Evolutionary conservation across 2,888 invertebrate species (phyloP).

Genomic region (Phasia obesa): DNA sequence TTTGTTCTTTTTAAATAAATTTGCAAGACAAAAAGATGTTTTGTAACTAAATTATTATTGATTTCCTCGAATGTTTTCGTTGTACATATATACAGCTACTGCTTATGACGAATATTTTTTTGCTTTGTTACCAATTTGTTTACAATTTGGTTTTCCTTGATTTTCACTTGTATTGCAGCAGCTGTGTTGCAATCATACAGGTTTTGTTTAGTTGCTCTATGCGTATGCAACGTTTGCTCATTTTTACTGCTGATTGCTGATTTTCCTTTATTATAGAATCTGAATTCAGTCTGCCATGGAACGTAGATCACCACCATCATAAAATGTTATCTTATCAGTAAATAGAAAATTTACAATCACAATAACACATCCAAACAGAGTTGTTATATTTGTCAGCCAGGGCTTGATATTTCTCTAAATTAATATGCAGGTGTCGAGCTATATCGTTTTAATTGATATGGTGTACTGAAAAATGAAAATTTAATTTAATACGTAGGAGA

Average conservation of each 20-base stretch:
- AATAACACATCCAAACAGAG: too few species aligned
- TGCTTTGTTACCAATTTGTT: slow-evolving; percentile 23
- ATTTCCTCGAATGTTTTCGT: slow-evolving; percentile 14
- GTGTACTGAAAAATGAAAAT: too few species aligned
- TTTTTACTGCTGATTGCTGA: slow-evolving; percentile 8
- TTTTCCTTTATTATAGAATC: too few species aligned
- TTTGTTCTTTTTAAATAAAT: background rate
- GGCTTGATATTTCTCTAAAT: too few species aligned
- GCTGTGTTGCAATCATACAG: slow-evolving; percentile 54
- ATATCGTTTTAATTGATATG: too few species aligned
- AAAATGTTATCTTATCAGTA: too few species aligned
- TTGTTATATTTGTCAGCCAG: too few species aligned
- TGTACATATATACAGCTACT: background rate
- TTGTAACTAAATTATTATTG: slow-evolving; percentile 38
- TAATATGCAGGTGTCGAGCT: too few species aligned
- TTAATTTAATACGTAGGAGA: too few species aligned
- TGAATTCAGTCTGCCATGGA: too few species aligned
- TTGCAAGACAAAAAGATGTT: background rate
- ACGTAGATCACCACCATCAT: too few species aligned
- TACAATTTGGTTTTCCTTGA: slow-evolving; percentile 38
- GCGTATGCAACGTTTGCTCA: slow-evolving; percentile 1
- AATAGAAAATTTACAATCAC: too few species aligned
- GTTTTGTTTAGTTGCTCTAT: slow-evolving; percentile 35
- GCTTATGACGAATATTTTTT: slow-evolving; percentile 13
- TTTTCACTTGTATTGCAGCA: slow-evolving; percentile 38